A percentile compares a stretch with the other conserved stretches of the same genome.
These are phyloP conservation scores for Lamprologus tigripictilis DNA, from an alignment of 2,113 vertebrate species.

Conservation along the genomic window DNA sequence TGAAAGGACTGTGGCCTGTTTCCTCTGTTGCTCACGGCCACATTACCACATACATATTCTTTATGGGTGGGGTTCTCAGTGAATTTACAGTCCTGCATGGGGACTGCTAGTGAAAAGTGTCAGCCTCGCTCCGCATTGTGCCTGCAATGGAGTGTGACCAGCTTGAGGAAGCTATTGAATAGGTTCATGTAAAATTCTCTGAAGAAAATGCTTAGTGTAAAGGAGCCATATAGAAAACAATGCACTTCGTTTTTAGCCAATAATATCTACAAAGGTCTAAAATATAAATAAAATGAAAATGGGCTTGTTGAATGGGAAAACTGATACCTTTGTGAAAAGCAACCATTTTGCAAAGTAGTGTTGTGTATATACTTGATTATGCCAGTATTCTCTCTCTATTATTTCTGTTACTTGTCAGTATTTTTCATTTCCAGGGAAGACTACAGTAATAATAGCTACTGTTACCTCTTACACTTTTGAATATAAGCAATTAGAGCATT, in stretches of 20 bases:
- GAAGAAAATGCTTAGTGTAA: background rate
- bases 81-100: background rate
- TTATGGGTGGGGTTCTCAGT: conserved; percentile 6
- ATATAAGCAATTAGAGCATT: background rate
- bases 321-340: background rate
- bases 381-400: background rate
- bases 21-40: background rate
- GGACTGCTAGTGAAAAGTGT: background rate
- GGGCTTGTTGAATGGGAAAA: background rate
- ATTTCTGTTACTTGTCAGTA: background rate
- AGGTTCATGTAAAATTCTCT: background rate
- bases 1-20: conserved; percentile 38
- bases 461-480: background rate
- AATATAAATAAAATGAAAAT: background rate
- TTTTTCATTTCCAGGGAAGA: background rate
- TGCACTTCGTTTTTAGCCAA: background rate
- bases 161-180: background rate
- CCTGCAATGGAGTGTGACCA: conserved; percentile 3
- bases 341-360: background rate
- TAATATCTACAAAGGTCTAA: background rate
- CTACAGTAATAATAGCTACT: background rate
- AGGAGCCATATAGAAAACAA: background rate
- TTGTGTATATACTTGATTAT: background rate
- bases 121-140: background rate
- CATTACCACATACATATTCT: background rate